phyloP scores from a whole-genome alignment of 2,797 vertebrate genomes.

The Artibeus lituratus region DNA sequence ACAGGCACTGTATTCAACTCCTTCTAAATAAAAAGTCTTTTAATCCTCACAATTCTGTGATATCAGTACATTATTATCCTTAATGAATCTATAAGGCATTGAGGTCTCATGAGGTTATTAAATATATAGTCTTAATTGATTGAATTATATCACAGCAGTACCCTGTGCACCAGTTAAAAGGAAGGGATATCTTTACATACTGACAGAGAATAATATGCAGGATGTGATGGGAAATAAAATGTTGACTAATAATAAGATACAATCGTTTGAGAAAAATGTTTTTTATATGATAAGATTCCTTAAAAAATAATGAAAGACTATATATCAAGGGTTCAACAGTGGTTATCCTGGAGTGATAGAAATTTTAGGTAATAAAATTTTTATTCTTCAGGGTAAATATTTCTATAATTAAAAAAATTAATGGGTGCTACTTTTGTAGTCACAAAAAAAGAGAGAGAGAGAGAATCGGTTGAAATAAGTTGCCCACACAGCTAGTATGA shows the following conservation, averaged over 20 bases:
- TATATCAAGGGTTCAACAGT: background rate
- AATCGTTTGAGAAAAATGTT: background rate
- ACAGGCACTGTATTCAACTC: background rate
- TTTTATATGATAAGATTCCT: background rate
- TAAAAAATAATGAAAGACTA: background rate
- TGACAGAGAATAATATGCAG: background rate
- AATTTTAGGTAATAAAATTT: background rate
- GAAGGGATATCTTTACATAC: background rate
- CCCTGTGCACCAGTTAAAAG: background rate
- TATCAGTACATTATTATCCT: background rate
- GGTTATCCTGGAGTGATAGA: background rate
- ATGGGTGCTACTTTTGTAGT: background rate
- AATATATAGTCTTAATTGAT: background rate
- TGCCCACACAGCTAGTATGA: background rate
- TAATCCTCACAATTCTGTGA: background rate
- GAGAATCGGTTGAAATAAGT: background rate
- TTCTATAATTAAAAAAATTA: background rate
- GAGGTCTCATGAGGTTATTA: conserved; percentile 8
- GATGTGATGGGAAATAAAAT: background rate
- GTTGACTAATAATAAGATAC: background rate
- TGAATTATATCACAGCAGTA: background rate
- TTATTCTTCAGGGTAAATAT: background rate
- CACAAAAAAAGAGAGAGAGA: background rate
- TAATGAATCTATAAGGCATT: conserved; percentile 12
- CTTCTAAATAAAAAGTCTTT: conserved; percentile 36